Evolutionary conservation across 2,888 invertebrate species (phyloP).

Genomic region (Falcaria lacertinaria): DNA sequence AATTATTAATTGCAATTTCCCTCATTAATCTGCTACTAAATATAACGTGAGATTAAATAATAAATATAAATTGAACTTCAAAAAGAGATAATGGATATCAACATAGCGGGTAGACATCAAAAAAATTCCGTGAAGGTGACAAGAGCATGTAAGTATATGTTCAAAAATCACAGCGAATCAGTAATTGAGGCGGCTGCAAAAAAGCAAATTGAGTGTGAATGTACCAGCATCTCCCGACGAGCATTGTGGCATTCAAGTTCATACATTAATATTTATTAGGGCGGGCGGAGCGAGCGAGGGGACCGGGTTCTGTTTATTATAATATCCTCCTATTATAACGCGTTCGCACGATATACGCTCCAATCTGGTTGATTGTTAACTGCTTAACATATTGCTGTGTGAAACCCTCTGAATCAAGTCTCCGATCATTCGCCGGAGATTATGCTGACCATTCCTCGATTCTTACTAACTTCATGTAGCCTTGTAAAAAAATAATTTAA

Average conservation of each 20-base stretch:
- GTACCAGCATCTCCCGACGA: conserved; percentile 67
- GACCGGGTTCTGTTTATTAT: conserved; percentile 75
- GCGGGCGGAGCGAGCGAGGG: conserved; percentile 57
- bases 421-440: neutral
- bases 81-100: no score
- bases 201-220: conserved; percentile 74
- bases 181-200: conserved; percentile 41
- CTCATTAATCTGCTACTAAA: neutral
- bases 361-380: conserved; percentile 55
- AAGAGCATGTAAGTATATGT: conserved; percentile 8
- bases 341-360: conserved; percentile 70
- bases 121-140: neutral
- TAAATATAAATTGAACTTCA: no score
- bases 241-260: conserved; percentile 70
- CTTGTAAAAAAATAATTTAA: no score
- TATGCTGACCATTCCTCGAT: no score
- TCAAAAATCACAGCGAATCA: conserved; percentile 29
- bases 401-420: conserved; percentile 12
- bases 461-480: no score
- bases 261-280: conserved; percentile 78
- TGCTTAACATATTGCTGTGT: conserved; percentile 23
- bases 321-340: conserved; percentile 77
- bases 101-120: no score
- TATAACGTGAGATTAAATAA: neutral
- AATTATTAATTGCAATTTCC: no score